phyloP scores from a whole-genome alignment of 2,888 invertebrate genomes.

The Iselma pallidipennis region DNA sequence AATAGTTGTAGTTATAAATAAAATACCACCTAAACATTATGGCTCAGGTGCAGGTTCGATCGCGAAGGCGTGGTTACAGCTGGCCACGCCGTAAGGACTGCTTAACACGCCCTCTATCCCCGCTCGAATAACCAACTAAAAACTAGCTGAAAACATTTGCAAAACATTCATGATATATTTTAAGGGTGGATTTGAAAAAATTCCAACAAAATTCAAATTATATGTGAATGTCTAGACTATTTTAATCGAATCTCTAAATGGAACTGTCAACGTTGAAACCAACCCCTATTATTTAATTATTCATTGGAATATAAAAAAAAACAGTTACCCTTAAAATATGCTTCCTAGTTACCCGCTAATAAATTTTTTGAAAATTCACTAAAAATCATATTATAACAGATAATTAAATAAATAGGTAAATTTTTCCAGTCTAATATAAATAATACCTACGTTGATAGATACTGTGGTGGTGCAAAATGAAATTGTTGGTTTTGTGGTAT shows the following conservation, averaged over 20 bases:
- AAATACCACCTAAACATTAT: conserved; percentile 43
- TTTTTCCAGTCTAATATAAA: too few species aligned
- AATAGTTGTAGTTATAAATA: not conserved
- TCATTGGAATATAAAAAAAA: not conserved
- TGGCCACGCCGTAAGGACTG: conserved; percentile 50
- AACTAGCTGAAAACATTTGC: conserved; percentile 39
- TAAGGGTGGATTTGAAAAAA: conserved; percentile 1
- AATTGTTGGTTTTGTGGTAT: too few species aligned
- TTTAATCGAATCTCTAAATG: not conserved
- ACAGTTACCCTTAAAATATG: not conserved
- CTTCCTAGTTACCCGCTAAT: too few species aligned
- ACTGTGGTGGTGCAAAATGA: too few species aligned
- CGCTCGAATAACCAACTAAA: conserved; percentile 42
- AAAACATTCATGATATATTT: conserved; percentile 33
- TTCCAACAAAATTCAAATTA: not conserved
- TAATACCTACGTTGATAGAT: too few species aligned
- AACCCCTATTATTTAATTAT: not conserved
- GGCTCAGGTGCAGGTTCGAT: conserved; percentile 55
- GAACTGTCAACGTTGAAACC: not conserved
- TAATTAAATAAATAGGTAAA: too few species aligned
- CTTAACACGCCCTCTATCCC: conserved; percentile 49
- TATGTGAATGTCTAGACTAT: not conserved
- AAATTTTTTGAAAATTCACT: not conserved
- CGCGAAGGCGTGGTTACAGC: conserved; percentile 50
- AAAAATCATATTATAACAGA: too few species aligned